Percentiles rank a stretch among this genome's conserved stretches.
Evolutionary conservation across 2,888 invertebrate genomes (phyloP).

Genomic region (Caenorhabditis drosophilae): DNA sequence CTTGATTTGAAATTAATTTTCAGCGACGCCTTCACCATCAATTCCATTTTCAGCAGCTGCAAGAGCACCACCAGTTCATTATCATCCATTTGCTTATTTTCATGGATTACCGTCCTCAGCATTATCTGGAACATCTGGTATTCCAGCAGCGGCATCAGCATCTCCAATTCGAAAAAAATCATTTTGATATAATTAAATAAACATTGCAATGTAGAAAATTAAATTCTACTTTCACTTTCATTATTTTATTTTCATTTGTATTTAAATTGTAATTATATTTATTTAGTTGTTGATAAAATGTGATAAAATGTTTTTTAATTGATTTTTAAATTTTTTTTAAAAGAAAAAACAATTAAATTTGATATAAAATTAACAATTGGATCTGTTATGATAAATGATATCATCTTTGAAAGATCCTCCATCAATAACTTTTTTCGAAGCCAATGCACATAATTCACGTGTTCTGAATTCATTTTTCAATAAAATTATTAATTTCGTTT

Average conservation of each 20-base stretch:
- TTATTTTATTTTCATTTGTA: too few species aligned
- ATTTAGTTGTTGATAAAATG: background rate
- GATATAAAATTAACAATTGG: slow-evolving; percentile 38
- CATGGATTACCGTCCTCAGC: slow-evolving; percentile 12
- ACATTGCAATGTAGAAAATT: too few species aligned
- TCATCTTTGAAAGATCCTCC: slow-evolving; percentile 39
- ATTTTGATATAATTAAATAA: background rate
- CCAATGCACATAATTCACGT: slow-evolving; percentile 45
- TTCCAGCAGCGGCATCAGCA: slow-evolving; percentile 3
- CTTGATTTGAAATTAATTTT: too few species aligned
- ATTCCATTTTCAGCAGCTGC: slow-evolving; percentile 13
- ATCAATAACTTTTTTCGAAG: slow-evolving; percentile 35
- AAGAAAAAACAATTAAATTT: too few species aligned
- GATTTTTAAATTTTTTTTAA: background rate
- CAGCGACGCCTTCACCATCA: slow-evolving; percentile 6
- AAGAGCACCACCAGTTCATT: slow-evolving; percentile 19
- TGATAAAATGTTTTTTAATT: background rate
- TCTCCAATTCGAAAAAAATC: slow-evolving; percentile 18
- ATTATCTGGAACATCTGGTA: too few species aligned
- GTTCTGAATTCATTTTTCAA: too few species aligned
- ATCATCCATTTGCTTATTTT: slow-evolving; percentile 23
- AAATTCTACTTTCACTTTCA: too few species aligned
- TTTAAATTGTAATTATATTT: too few species aligned
- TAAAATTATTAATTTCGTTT: background rate
- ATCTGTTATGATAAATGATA: slow-evolving; percentile 47